Evolutionary conservation across 2,888 invertebrate genomes (phyloP).

Genomic region (Orthosia gracilis): DNA sequence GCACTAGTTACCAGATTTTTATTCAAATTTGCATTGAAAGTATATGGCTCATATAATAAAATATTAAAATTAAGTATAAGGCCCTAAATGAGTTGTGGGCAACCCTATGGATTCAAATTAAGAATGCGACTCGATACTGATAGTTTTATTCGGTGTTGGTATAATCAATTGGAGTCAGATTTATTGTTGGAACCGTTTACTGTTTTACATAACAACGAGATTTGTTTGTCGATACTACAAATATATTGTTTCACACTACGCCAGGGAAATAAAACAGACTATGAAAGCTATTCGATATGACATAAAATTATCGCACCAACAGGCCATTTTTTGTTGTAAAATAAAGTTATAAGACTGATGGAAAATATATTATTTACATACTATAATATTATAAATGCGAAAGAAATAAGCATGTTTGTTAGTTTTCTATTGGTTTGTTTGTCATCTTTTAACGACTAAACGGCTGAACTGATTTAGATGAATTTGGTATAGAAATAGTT

Average conservation of each 20-base stretch:
- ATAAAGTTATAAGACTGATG: no score
- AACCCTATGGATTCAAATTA: constrained; percentile 64
- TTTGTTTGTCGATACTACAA: constrained; percentile 47
- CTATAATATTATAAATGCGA: no score
- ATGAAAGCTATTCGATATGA: constrained; percentile 25
- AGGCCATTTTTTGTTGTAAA: neutral
- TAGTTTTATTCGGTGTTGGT: constrained; percentile 61
- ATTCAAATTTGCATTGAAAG: no score
- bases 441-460: no score
- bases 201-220: constrained; percentile 54
- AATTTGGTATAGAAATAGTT: no score
- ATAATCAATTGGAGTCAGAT: constrained; percentile 60
- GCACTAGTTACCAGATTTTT: no score
- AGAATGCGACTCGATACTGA: constrained; percentile 59
- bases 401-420: no score
- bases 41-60: no score
- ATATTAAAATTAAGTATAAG: no score
- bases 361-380: no score
- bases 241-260: constrained; percentile 32
- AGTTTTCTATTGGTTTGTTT: no score
- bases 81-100: constrained; percentile 14
- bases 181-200: constrained; percentile 50
- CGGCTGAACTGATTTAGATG: no score
- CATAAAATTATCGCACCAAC: constrained; percentile 9
- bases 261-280: constrained; percentile 31